phyloP scores from a whole-genome alignment of 2,888 invertebrate species.

The Elysia crispata region DNA sequence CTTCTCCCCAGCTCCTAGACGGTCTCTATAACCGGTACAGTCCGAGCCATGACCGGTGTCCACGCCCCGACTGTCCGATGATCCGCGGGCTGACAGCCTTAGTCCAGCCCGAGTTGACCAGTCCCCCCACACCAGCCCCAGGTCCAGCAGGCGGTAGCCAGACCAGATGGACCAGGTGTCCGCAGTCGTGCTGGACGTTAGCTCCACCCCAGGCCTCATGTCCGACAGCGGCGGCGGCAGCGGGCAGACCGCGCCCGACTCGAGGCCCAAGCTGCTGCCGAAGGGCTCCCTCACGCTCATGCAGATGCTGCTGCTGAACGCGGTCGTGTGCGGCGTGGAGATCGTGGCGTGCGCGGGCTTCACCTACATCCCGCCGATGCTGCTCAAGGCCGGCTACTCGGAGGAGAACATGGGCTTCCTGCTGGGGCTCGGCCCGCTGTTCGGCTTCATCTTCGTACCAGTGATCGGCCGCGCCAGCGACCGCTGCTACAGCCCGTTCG shows the following conservation, averaged over 20 bases:
- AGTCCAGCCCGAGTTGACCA: no score
- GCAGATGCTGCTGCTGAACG: conserved; percentile 76
- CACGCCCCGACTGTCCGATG: no score
- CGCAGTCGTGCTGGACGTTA: conserved; percentile 46
- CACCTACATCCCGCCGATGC: conserved; percentile 79
- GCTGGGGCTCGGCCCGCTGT: conserved; percentile 78
- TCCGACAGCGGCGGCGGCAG: not conserved
- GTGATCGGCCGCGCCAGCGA: conserved; percentile 78
- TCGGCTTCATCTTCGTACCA: conserved; percentile 77
- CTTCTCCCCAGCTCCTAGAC: no score
- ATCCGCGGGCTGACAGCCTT: no score
- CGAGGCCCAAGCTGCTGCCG: conserved; percentile 21
- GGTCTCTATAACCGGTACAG: no score
- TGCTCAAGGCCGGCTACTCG: conserved; percentile 78
- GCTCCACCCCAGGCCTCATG: conserved; percentile 1
- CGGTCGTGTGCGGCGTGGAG: conserved; percentile 79
- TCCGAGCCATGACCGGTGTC: no score
- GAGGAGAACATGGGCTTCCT: conserved; percentile 78
- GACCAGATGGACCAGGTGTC: conserved; percentile 51
- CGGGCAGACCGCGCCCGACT: not conserved
- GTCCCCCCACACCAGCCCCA: no score
- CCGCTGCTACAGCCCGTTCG: conserved; percentile 74
- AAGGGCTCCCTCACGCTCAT: conserved; percentile 56
- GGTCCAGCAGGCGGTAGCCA: not conserved
- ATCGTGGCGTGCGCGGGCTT: conserved; percentile 79